A percentile compares a stretch with the other conserved stretches of the same genome.
Evolutionary conservation across 1,140 invertebrate species (phyloP).

Genomic region (Lethrus apterus): DNA sequence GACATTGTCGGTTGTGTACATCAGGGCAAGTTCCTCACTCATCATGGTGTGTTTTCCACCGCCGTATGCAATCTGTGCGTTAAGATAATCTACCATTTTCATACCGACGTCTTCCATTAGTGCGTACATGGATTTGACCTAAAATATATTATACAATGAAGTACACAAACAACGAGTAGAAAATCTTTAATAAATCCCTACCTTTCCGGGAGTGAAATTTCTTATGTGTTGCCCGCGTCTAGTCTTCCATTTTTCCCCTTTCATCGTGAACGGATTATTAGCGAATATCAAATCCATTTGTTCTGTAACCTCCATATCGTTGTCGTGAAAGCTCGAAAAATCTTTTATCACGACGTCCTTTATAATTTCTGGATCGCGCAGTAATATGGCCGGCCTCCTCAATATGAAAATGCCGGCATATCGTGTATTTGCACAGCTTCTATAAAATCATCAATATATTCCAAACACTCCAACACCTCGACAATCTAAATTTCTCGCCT

Average conservation of each 20-base stretch:
- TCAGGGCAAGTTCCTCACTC: constrained; percentile 19
- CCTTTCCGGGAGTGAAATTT: constrained; percentile 43
- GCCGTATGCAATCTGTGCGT: constrained; percentile 16
- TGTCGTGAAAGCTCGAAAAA: constrained; percentile 35
- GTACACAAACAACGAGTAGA: neutral
- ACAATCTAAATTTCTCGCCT: neutral
- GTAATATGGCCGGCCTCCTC: constrained; percentile 36
- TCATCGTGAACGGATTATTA: constrained; percentile 42
- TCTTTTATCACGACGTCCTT: constrained; percentile 39
- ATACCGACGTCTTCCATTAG: constrained; percentile 16
- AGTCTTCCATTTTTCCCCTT: constrained; percentile 47
- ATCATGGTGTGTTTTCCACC: constrained; percentile 15
- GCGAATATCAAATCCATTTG: constrained; percentile 40
- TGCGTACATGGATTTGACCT: constrained; percentile 38
- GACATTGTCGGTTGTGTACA: constrained; percentile 25
- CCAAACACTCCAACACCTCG: neutral
- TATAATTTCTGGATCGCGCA: constrained; percentile 41
- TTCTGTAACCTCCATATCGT: constrained; percentile 32
- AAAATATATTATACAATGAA: constrained; percentile 9
- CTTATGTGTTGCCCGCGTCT: constrained; percentile 47
- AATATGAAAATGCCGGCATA: constrained; percentile 43
- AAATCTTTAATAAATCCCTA: constrained; percentile 16
- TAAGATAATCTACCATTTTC: constrained; percentile 24
- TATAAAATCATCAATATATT: constrained; percentile 19
- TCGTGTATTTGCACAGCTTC: constrained; percentile 34